Evolutionary conservation across 2,888 invertebrate species (phyloP).

Genomic region (Thera britannica): DNA sequence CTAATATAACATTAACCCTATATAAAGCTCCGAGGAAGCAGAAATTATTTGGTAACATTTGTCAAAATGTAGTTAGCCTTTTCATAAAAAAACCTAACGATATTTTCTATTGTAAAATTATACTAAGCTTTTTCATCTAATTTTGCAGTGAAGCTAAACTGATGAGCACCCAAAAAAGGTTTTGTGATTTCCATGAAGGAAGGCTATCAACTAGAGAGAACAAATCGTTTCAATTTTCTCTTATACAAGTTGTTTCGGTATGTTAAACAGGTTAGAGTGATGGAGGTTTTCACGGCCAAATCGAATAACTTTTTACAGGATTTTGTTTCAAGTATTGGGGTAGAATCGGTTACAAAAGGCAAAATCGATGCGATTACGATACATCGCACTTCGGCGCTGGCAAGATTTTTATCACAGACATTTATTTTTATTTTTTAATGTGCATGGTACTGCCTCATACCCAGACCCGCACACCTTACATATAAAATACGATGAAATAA

Average conservation of each 20-base stretch:
- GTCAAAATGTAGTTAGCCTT: no score
- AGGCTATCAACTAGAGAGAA: background rate
- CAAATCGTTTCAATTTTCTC: conserved; percentile 1
- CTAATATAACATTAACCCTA: no score
- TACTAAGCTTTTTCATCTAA: background rate
- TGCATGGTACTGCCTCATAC: no score
- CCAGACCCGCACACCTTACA: no score
- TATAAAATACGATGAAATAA: conserved; percentile 19
- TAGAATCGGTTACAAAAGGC: no score
- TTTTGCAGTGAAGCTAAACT: background rate
- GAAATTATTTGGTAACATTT: no score
- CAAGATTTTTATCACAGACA: no score
- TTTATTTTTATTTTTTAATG: background rate
- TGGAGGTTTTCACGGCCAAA: background rate
- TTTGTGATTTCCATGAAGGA: background rate
- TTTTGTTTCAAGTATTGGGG: background rate
- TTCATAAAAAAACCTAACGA: background rate
- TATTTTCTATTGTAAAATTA: background rate
- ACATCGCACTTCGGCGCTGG: no score
- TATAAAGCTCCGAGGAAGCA: no score
- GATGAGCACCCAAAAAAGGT: background rate
- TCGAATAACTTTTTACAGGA: background rate
- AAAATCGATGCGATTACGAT: no score
- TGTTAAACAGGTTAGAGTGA: background rate
- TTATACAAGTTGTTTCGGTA: background rate